Percentiles rank a stretch among this genome's conserved stretches.
Conservation (phyloP, 2,797 vertebrate genomes). For the Hydrophis major region DNA sequence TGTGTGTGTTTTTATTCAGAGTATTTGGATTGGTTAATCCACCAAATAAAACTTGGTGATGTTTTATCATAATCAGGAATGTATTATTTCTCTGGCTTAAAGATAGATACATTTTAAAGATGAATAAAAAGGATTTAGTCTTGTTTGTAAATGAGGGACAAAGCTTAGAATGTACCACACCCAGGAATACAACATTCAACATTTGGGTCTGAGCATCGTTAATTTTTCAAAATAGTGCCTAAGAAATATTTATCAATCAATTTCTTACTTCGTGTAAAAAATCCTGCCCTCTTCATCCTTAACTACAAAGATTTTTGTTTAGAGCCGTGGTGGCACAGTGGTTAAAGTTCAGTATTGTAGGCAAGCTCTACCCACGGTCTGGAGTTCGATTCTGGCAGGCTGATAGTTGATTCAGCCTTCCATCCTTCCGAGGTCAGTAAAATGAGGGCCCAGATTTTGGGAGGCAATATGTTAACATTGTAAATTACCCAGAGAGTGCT, state of each 20-base stretch:
- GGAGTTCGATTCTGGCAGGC: neutral
- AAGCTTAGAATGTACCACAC: neutral
- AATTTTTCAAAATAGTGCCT: neutral
- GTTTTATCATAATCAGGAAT: neutral
- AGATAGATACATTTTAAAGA: no score
- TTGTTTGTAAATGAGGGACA: neutral
- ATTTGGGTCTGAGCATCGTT: neutral
- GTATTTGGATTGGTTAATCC: neutral
- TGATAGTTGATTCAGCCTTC: neutral
- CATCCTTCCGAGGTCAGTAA: neutral
- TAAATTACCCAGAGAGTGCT: neutral
- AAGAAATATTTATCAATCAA: neutral
- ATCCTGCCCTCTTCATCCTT: neutral
- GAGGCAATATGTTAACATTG: neutral
- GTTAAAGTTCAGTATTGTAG: neutral
- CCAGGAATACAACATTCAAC: neutral
- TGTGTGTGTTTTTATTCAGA: neutral
- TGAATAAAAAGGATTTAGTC: neutral
- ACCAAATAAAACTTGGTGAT: neutral
- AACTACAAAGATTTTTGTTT: neutral
- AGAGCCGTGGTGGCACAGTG: neutral
- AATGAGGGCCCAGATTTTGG: neutral
- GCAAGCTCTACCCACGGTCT: neutral
- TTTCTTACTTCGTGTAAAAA: neutral
- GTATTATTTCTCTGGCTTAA: neutral